These are phyloP conservation scores for Argyresthia goedartella DNA, from an alignment of 2,888 invertebrate species.

Conservation along the genomic window DNA sequence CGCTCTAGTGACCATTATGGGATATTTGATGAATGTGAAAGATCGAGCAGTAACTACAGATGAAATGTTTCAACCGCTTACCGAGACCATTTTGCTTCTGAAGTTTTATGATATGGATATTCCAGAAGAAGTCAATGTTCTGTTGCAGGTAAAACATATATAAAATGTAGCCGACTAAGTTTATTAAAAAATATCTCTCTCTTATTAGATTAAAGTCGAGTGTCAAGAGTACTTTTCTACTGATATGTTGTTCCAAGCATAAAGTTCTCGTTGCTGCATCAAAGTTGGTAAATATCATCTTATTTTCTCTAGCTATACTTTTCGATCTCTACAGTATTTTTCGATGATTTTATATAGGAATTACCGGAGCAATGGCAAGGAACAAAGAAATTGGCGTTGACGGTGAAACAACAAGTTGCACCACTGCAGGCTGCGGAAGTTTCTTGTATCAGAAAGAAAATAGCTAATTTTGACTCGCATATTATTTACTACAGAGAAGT, in stretches of 20 bases:
- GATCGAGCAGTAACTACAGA: slow-evolving; percentile 90
- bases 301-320: too few relatives aligned
- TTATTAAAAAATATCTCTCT: neutral
- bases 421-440: slow-evolving; percentile 96
- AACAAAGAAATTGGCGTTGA: slow-evolving; percentile 91
- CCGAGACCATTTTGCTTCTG: slow-evolving; percentile 91
- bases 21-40: slow-evolving; percentile 91
- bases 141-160: slow-evolving; percentile 74
- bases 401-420: slow-evolving; percentile 94
- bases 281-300: too few relatives aligned
- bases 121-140: slow-evolving; percentile 94
- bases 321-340: too few relatives aligned
- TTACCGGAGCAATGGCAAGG: slow-evolving; percentile 96
- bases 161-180: neutral
- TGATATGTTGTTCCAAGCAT: too few relatives aligned
- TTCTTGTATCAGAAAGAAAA: slow-evolving; percentile 88
- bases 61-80: slow-evolving; percentile 95
- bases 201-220: too few relatives aligned
- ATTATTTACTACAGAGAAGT: slow-evolving; percentile 89
- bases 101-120: slow-evolving; percentile 97
- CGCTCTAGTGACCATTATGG: slow-evolving; percentile 93
- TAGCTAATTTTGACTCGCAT: slow-evolving; percentile 85
- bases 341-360: slow-evolving; percentile 66
- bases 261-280: too few relatives aligned
- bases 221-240: too few relatives aligned